Base-by-base conservation (phyloP, 2,113 vertebrate species). In the Elephas maximus region DNA sequence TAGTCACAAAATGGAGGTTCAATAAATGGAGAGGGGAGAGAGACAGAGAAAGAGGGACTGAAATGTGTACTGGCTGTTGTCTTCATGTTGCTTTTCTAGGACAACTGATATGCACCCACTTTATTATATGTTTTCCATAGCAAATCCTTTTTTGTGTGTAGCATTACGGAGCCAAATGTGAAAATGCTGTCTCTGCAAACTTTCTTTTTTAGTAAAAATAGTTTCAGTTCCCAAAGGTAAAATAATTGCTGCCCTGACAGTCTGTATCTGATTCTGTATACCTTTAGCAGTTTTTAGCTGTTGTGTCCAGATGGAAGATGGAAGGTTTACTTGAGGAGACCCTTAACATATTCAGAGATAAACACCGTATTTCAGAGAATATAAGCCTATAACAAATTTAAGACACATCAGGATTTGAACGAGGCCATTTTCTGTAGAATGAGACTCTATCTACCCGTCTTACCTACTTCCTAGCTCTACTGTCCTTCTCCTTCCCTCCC, bases 211-310 rank as follows among this genome's bases (percentile, higher is more conserved):
- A 97, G 44, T 97, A 97, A 98, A 98, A 98, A 95, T 97, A 97
- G 88, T 98, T 98, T 97, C 95, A 91, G 93, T 97, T 98, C 97
- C 96, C 91, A 82, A 96, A 98, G 97, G 97, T 98, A 95, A 96
- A 97, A 97, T 96, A 98, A 96, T 97, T 96, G 93, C 92, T 91
- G 74, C 85, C 83, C 81, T 82, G 94, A 94, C 81, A 81, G 85
- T 69, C 90, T 90, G 67, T 86, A 88, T 92, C 77, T 92, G 84
- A 85, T 92, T 96, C 88, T 88, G 20, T 90, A 65, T 88, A 65
- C 73, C 93, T 96, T 78, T 83, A 96, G 92, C 45, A 21, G 85
- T 96, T 98, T 97, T 94, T 91, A 95, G 96, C 37, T 8, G 81
- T 90, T 96, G 95, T 24, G 84, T 96, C 97, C 97, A 98, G 97